A percentile compares a stretch with the other conserved stretches of the same genome.
These are phyloP conservation scores for Fragum fragum DNA, from an alignment of 2,888 invertebrate species.

Conservation along the genomic window DNA sequence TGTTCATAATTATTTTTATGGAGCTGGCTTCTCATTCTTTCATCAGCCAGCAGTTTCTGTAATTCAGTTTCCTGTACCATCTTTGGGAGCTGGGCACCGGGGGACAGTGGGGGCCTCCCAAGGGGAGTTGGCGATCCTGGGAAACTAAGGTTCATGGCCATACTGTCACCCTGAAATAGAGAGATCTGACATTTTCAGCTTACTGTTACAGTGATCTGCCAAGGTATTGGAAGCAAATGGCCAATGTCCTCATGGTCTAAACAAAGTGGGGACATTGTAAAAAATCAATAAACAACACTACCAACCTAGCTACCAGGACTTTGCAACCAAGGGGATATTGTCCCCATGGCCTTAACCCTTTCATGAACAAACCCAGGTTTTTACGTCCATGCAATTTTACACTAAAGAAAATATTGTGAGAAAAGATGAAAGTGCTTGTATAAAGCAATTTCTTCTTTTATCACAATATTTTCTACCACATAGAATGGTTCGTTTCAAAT, in stretches of 20 bases:
- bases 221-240: no score
- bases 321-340: no score
- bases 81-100: constrained; percentile 75
- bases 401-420: no score
- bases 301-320: neutral
- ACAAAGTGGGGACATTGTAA: neutral
- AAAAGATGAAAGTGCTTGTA: no score
- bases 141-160: constrained; percentile 62
- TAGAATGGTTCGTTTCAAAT: no score
- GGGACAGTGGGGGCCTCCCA: constrained; percentile 62
- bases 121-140: constrained; percentile 53
- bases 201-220: neutral
- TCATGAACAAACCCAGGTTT: no score
- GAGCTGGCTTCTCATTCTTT: constrained; percentile 85
- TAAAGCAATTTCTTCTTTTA: no score
- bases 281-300: neutral
- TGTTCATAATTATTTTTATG: constrained; percentile 86
- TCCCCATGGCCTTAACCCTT: no score
- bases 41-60: constrained; percentile 86
- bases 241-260: no score
- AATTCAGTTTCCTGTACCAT: constrained; percentile 84
- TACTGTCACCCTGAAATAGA: constrained; percentile 42
- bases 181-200: neutral
- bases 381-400: no score
- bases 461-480: no score